Evolutionary conservation across 2,113 vertebrate genomes (phyloP).

Genomic region (Chrysochloris asiatica): DNA sequence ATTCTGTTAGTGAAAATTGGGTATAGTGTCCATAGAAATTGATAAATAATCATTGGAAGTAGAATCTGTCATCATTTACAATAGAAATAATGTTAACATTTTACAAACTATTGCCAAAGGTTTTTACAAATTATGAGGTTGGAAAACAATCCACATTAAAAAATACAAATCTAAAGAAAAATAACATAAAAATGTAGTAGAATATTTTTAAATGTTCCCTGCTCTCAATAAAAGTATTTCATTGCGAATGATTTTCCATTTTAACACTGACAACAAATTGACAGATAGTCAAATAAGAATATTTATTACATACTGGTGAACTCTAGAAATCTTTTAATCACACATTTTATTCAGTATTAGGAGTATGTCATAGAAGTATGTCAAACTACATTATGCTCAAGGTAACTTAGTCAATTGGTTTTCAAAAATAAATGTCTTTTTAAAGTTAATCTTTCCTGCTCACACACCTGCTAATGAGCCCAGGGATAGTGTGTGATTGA

Average conservation of each 20-base stretch:
- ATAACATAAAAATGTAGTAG: neutral
- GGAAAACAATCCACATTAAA: neutral
- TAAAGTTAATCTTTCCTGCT: neutral
- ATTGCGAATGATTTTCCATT: neutral
- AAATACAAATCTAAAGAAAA: neutral
- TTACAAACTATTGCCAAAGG: conserved; percentile 37
- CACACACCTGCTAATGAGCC: neutral
- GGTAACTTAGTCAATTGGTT: neutral
- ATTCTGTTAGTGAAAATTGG: neutral
- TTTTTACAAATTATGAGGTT: conserved; percentile 26
- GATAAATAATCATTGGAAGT: conserved; percentile 45
- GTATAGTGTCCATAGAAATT: conserved; percentile 25
- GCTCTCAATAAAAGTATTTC: neutral
- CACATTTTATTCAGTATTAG: neutral
- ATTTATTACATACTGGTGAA: neutral
- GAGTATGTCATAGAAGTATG: neutral
- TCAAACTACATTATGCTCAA: neutral
- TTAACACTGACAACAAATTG: conserved; percentile 2
- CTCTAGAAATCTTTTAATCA: conserved; percentile 18
- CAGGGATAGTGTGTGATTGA: neutral
- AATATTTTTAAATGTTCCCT: conserved; percentile 15
- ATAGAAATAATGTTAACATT: conserved; percentile 16
- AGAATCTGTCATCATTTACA: neutral
- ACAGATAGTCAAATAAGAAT: conserved; percentile 11
- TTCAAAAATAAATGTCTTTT: conserved; percentile 16